phyloP scores from a whole-genome alignment of 2,113 vertebrate genomes.

The Ptyas mucosa region DNA sequence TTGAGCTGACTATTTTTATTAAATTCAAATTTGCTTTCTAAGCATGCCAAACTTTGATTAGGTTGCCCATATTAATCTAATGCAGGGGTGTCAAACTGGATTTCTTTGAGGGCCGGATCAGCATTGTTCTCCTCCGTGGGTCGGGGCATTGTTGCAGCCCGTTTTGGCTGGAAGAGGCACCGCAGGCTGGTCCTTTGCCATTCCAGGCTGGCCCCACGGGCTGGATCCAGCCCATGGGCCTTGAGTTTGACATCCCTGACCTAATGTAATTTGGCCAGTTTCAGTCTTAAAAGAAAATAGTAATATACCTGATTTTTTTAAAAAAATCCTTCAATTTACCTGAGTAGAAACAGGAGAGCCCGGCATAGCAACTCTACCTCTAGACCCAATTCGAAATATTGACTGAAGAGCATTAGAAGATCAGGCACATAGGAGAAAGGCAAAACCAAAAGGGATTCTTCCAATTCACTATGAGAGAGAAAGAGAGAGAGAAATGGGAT shows the following conservation, averaged over 20 bases:
- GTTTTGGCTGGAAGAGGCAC: too few species aligned
- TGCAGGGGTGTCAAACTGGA: not conserved
- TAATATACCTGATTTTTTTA: not conserved
- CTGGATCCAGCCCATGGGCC: too few species aligned
- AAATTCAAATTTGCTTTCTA: not conserved
- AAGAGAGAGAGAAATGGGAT: not conserved
- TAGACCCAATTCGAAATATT: conserved; percentile 78
- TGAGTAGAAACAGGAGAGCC: conserved; percentile 93
- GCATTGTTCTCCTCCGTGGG: too few species aligned
- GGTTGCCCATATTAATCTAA: not conserved
- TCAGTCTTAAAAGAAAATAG: not conserved
- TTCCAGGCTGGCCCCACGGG: too few species aligned
- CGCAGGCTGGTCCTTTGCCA: too few species aligned
- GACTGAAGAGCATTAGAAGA: conserved; percentile 81
- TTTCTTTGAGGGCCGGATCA: too few species aligned
- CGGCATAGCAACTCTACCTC: conserved; percentile 90
- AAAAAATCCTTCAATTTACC: conserved; percentile 63
- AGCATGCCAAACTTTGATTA: not conserved
- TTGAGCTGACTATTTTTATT: not conserved
- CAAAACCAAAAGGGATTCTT: conserved; percentile 90
- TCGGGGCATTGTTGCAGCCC: too few species aligned
- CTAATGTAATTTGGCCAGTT: not conserved
- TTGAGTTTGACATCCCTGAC: too few species aligned
- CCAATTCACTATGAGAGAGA: conserved; percentile 80
- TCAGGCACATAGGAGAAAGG: conserved; percentile 91